These are phyloP conservation scores for Motacilla alba DNA, from an alignment of 2,113 vertebrate species.

Conservation along the genomic window DNA sequence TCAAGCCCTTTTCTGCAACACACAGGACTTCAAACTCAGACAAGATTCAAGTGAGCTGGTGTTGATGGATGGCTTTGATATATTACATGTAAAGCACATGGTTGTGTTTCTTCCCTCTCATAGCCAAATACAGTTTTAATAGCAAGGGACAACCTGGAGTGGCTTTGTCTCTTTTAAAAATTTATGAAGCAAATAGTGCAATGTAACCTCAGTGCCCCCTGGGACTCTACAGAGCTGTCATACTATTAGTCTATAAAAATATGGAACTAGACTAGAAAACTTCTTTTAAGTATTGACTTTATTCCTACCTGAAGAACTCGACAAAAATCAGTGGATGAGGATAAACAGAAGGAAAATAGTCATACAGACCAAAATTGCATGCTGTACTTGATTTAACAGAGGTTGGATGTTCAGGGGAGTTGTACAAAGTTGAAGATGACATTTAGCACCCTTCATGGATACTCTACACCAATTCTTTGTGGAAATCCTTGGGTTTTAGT, in stretches of 20 bases:
- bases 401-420: neutral
- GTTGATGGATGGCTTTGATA: conserved; percentile 1
- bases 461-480: neutral
- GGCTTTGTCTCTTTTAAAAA: neutral
- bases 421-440: neutral
- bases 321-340: neutral
- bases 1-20: conserved; percentile 12
- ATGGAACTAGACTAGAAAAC: neutral
- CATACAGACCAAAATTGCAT: neutral
- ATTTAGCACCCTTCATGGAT: neutral
- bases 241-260: neutral
- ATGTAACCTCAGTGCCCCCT: neutral
- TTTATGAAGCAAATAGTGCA: neutral
- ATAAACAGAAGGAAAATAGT: neutral
- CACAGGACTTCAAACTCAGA: neutral
- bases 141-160: neutral
- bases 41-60: neutral
- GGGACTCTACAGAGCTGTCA: neutral
- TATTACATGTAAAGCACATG: neutral
- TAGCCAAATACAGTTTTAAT: neutral
- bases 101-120: neutral
- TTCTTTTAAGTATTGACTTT: neutral
- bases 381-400: neutral
- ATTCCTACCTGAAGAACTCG: neutral
- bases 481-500: neutral